These are phyloP conservation scores for Propsilocerus akamusi DNA, from an alignment of 1,140 invertebrate species.

Conservation along the genomic window DNA sequence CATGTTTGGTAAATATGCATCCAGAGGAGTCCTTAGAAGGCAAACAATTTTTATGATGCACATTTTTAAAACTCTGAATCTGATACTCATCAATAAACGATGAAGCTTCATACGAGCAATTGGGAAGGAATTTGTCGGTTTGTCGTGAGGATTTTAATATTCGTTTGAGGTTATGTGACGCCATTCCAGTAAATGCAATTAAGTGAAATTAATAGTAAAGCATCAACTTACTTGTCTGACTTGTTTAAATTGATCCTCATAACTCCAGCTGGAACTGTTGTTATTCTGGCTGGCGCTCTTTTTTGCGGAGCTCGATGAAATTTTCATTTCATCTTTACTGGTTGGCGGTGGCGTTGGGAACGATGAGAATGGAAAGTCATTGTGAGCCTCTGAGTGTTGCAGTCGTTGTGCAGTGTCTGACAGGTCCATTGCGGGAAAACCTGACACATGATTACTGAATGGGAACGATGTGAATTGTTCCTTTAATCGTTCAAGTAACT, in stretches of 20 bases:
- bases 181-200: no score
- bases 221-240: neutral
- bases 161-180: no score
- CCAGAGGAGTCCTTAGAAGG: neutral
- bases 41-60: no score
- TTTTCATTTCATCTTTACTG: neutral
- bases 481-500: neutral
- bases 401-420: neutral
- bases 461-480: neutral
- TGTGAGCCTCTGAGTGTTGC: neutral
- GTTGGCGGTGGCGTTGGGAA: neutral
- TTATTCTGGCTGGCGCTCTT: neutral
- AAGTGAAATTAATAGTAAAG: no score
- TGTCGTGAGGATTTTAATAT: no score
- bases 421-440: neutral
- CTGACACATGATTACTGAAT: neutral
- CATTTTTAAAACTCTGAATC: no score
- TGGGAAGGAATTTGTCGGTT: no score
- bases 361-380: neutral
- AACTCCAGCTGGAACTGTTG: neutral
- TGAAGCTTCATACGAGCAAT: no score
- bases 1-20: neutral
- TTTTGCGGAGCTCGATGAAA: neutral
- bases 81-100: no score
- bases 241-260: conserved; percentile 4